Percentiles rank a stretch among this genome's conserved stretches.
These are phyloP conservation scores for Chrysomela aeneicollis DNA, from an alignment of 2,888 invertebrate genomes.

Conservation along the genomic window DNA sequence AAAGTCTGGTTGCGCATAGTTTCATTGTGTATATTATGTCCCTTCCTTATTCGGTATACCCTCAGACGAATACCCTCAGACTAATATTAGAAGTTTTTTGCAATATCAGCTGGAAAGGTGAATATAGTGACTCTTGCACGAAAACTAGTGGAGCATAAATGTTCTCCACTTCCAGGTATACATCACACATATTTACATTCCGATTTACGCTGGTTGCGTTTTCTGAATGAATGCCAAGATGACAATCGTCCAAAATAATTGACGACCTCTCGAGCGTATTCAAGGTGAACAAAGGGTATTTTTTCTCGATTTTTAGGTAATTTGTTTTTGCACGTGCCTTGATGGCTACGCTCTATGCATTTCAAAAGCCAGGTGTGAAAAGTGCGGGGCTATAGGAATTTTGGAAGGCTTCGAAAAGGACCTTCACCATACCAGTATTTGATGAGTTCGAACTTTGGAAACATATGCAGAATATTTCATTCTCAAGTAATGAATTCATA, in stretches of 20 bases:
- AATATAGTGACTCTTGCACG: constrained; percentile 20
- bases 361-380: neutral
- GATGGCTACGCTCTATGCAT: neutral
- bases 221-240: constrained; percentile 43
- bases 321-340: constrained; percentile 34
- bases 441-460: too few relatives aligned
- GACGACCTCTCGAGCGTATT: constrained; percentile 22
- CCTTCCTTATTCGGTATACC: too few relatives aligned
- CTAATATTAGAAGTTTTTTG: neutral
- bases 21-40: too few relatives aligned
- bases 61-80: too few relatives aligned
- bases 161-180: constrained; percentile 30
- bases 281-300: constrained; percentile 25
- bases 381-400: neutral
- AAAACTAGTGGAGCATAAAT: constrained; percentile 25
- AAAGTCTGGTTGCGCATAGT: too few relatives aligned
- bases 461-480: too few relatives aligned
- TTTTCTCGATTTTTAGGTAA: constrained; percentile 25
- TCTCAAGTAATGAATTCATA: too few relatives aligned
- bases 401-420: neutral
- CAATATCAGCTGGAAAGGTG: constrained; percentile 19
- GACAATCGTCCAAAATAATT: constrained; percentile 39
- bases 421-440: too few relatives aligned
- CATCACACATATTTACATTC: constrained; percentile 42
- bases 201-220: constrained; percentile 41